These are phyloP conservation scores for Oenanthe melanoleuca DNA, from an alignment of 2,113 vertebrate genomes.

Conservation along the genomic window DNA sequence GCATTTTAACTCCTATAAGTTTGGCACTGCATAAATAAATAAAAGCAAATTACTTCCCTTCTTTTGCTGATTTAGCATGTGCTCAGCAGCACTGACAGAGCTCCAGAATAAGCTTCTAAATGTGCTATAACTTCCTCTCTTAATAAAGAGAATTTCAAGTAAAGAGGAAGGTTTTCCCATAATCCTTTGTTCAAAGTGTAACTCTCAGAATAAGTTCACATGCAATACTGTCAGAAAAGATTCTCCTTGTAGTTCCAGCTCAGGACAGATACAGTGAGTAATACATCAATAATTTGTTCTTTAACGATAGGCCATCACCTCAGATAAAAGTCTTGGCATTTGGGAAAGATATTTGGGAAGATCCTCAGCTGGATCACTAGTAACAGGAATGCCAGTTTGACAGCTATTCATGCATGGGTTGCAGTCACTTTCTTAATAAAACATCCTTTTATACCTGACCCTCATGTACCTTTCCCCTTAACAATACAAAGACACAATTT, in stretches of 20 bases:
- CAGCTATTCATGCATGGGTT: neutral
- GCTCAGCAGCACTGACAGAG: neutral
- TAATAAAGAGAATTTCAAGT: neutral
- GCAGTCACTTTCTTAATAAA: conserved; percentile 12
- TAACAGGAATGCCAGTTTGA: conserved; percentile 30
- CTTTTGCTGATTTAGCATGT: neutral
- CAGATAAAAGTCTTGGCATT: conserved; percentile 51
- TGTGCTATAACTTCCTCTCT: neutral
- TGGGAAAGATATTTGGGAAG: conserved; percentile 7
- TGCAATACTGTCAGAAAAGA: neutral
- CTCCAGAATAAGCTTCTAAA: neutral
- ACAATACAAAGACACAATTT: conserved; percentile 1
- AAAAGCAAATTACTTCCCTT: neutral
- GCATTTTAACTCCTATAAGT: neutral
- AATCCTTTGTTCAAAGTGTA: neutral
- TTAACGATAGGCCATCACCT: neutral
- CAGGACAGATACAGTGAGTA: neutral
- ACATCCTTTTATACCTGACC: conserved; percentile 14
- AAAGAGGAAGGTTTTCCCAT: neutral
- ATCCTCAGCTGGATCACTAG: conserved; percentile 19
- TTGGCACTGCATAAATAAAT: neutral
- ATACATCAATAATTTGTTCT: conserved; percentile 20
- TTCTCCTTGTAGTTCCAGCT: neutral
- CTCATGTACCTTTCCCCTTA: neutral
- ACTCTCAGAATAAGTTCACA: neutral